Evolutionary conservation across 2,888 invertebrate genomes (phyloP).

Genomic region (Drosophila mayaguana): DNA sequence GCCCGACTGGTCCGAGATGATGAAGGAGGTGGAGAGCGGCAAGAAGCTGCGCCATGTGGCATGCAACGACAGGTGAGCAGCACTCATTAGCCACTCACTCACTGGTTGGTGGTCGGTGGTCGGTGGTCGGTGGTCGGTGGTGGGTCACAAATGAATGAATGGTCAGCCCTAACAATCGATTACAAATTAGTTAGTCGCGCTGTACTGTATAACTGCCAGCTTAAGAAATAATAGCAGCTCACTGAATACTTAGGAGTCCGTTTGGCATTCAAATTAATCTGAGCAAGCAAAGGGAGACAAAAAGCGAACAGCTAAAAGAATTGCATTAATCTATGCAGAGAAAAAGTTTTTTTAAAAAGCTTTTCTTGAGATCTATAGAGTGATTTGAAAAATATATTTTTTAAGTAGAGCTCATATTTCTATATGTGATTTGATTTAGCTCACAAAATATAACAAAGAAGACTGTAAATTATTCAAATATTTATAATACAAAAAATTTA

Average conservation of each 20-base stretch:
- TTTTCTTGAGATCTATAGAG: neutral
- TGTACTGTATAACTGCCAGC: conserved; percentile 2
- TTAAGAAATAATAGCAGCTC: neutral
- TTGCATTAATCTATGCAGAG: neutral
- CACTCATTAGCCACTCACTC: conserved; percentile 17
- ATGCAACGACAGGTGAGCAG: conserved; percentile 91
- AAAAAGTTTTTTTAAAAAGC: neutral
- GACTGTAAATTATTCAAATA: too few relatives aligned
- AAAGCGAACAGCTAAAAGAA: neutral
- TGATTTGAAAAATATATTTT: neutral
- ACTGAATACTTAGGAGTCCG: neutral
- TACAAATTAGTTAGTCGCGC: conserved; percentile 17
- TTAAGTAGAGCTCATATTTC: too few relatives aligned
- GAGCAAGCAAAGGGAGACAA: neutral
- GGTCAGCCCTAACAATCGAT: conserved; percentile 18
- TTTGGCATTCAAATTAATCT: conserved; percentile 5
- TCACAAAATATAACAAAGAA: too few relatives aligned
- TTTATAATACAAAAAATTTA: too few relatives aligned
- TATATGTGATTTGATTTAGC: too few relatives aligned
- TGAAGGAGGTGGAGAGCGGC: conserved; percentile 95
- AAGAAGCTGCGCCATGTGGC: conserved; percentile 92
- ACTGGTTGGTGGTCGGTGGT: neutral
- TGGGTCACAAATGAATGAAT: conserved; percentile 5
- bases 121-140: neutral
- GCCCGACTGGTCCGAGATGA: conserved; percentile 95